These are phyloP conservation scores for Girardia tigrina DNA, from an alignment of 2,888 invertebrate genomes.

Conservation along the genomic window DNA sequence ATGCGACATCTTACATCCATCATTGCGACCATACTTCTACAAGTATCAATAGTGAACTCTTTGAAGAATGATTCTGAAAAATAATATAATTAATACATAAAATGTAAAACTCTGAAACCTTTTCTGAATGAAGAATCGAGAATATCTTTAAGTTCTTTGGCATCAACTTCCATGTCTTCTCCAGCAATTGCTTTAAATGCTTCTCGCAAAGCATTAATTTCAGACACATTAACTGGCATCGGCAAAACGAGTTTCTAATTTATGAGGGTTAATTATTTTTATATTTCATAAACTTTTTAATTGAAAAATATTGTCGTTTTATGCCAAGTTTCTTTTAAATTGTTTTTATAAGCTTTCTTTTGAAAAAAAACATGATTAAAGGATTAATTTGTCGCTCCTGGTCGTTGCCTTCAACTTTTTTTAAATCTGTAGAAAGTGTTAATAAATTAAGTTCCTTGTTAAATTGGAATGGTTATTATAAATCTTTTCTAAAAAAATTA, in stretches of 20 bases:
- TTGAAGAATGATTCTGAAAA: conserved; percentile 53
- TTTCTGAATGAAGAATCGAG: conserved; percentile 60
- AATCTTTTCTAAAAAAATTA: no score
- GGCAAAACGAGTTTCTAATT: not conserved
- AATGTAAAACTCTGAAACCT: not conserved
- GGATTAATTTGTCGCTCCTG: no score
- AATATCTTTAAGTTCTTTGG: conserved; percentile 77
- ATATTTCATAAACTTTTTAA: not conserved
- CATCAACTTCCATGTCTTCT: conserved; percentile 76
- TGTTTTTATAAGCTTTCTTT: no score
- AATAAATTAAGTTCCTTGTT: no score
- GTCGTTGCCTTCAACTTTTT: no score
- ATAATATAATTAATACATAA: not conserved
- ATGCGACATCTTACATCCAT: conserved; percentile 59
- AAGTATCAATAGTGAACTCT: conserved; percentile 79
- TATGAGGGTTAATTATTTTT: not conserved
- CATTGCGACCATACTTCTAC: conserved; percentile 87
- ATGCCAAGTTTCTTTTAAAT: no score
- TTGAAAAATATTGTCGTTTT: not conserved
- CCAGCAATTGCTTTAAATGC: conserved; percentile 77
- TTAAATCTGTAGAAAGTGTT: no score
- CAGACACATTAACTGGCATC: not conserved
- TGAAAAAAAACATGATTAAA: no score
- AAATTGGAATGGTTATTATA: no score
- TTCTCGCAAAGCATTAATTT: not conserved